These are phyloP conservation scores for Magallana nippona DNA, from an alignment of 2,888 invertebrate genomes.

Conservation along the genomic window DNA sequence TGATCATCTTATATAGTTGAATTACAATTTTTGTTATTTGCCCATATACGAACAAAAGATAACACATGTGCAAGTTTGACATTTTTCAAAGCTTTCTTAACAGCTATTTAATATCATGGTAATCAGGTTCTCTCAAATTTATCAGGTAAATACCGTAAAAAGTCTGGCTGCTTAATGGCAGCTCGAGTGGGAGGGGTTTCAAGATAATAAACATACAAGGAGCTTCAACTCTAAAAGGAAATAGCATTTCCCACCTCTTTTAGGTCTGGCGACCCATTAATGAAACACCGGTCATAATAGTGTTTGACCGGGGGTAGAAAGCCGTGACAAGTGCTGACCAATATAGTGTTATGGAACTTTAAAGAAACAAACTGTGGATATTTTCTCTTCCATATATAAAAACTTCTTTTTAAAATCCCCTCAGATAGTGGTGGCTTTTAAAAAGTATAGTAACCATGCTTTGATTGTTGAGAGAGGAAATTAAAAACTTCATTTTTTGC, in stretches of 20 bases:
- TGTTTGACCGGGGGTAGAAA: slow-evolving; percentile 24
- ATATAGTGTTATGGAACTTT: slow-evolving; percentile 27
- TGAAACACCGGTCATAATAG: slow-evolving; percentile 14
- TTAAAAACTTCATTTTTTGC: background rate
- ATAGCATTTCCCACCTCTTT: slow-evolving; percentile 28
- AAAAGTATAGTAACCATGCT: slow-evolving; percentile 12
- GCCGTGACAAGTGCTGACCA: slow-evolving; percentile 15
- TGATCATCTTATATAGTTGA: background rate
- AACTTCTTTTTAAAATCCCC: slow-evolving; percentile 19
- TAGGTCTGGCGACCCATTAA: slow-evolving; percentile 7
- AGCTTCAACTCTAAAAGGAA: slow-evolving; percentile 25
- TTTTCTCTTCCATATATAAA: slow-evolving; percentile 3
- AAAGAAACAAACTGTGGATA: slow-evolving; percentile 9
- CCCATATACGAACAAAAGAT: background rate
- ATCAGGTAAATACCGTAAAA: slow-evolving; percentile 25
- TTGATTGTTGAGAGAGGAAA: background rate
- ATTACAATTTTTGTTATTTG: background rate
- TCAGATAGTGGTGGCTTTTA: background rate
- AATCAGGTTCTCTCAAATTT: slow-evolving; percentile 18
- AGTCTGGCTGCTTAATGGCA: slow-evolving; percentile 22
- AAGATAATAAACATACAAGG: slow-evolving; percentile 32
- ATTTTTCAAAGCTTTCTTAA: background rate
- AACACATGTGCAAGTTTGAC: background rate
- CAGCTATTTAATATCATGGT: background rate
- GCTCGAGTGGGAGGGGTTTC: slow-evolving; percentile 27